Conservation (phyloP, 2,888 invertebrate species). For the Aphrophora alni region DNA sequence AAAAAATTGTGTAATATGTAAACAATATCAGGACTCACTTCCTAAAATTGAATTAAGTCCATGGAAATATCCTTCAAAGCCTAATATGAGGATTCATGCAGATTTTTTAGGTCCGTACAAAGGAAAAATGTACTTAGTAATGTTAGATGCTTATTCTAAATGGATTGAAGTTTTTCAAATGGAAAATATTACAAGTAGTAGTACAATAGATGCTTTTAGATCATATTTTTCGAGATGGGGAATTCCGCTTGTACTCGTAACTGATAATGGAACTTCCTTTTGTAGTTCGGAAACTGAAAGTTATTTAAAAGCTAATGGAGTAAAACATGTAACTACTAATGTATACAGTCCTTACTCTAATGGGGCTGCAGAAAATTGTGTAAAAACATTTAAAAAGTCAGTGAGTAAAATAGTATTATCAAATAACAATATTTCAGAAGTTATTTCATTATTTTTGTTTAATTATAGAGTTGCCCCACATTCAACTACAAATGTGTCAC, state of each 20-base stretch:
- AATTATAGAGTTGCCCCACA: no score
- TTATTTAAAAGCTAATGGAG: constrained; percentile 24
- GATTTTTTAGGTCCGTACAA: constrained; percentile 15
- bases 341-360: no score
- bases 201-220: not conserved
- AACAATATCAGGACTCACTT: constrained; percentile 41
- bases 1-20: constrained; percentile 34
- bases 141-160: constrained; percentile 38
- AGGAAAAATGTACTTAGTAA: constrained; percentile 29
- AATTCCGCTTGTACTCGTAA: constrained; percentile 11
- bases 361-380: no score
- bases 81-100: constrained; percentile 20
- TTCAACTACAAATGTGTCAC: no score
- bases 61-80: constrained; percentile 10
- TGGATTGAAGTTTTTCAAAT: constrained; percentile 38
- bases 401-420: no score
- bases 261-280: constrained; percentile 22
- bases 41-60: constrained; percentile 43
- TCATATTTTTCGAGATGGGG: constrained; percentile 14
- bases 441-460: no score
- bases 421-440: no score
- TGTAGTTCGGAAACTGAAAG: constrained; percentile 21
- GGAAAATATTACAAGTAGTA: constrained; percentile 13
- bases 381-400: no score
- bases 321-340: not conserved